Evolutionary conservation across 2,888 invertebrate species (phyloP).

Genomic region (Entomobrya proxima): DNA sequence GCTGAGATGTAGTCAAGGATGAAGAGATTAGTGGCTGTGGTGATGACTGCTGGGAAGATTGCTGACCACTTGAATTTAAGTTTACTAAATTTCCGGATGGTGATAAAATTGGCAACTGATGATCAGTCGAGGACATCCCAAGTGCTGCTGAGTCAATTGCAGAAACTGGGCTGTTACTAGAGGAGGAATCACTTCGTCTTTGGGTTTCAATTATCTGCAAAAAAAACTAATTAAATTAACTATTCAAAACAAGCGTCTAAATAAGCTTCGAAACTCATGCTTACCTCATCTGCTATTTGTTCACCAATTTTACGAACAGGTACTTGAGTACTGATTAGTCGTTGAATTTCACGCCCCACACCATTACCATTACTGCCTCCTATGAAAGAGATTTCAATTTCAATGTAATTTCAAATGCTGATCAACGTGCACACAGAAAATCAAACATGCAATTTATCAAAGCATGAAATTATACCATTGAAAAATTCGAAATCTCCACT

Average conservation of each 20-base stretch:
- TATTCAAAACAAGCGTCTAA: neutral
- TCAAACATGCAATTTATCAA: neutral
- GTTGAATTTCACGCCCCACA: conserved; percentile 81
- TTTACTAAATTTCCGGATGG: conserved; percentile 37
- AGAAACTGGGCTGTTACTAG: conserved; percentile 79
- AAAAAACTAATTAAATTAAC: neutral
- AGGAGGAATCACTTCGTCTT: conserved; percentile 78
- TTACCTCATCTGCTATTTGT: conserved; percentile 88
- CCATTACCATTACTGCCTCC: conserved; percentile 64
- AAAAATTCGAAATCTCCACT: conserved; percentile 61
- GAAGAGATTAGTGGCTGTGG: conserved; percentile 36
- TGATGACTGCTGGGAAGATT: conserved; percentile 29
- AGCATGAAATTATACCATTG: conserved; percentile 26
- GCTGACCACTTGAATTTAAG: conserved; percentile 24
- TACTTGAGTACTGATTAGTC: conserved; percentile 85
- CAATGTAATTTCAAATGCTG: neutral
- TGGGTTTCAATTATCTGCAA: conserved; percentile 76
- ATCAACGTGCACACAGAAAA: neutral
- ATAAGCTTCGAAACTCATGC: neutral
- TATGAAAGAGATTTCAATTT: neutral
- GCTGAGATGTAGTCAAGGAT: conserved; percentile 6
- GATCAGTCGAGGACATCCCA: conserved; percentile 19
- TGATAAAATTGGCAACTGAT: conserved; percentile 35
- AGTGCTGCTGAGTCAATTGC: conserved; percentile 74
- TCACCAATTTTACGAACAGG: conserved; percentile 91